phyloP scores from a whole-genome alignment of 2,797 vertebrate genomes.

The Sebastes elongatus region DNA sequence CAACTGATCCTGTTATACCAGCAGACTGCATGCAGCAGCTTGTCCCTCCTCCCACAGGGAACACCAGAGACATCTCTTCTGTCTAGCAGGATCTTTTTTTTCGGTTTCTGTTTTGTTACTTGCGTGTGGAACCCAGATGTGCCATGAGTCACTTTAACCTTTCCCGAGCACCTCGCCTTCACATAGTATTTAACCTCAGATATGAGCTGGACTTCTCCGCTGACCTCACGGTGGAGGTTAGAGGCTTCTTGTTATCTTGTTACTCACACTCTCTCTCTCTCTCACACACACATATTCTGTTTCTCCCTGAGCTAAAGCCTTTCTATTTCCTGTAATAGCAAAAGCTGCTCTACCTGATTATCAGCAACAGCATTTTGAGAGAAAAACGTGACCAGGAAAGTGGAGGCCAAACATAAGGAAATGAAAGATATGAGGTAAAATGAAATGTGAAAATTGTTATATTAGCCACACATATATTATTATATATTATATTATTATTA shows the following conservation, averaged over 20 bases:
- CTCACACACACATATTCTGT: neutral
- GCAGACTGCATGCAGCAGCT: neutral
- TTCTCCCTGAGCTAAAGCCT: neutral
- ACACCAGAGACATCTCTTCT: neutral
- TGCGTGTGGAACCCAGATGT: slow-evolving; percentile 59
- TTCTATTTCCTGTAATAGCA: neutral
- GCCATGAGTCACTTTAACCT: slow-evolving; percentile 60
- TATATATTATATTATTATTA: too few species aligned
- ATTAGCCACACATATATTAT: too few species aligned
- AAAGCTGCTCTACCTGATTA: neutral
- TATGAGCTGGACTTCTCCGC: slow-evolving; percentile 46
- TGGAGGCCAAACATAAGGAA: neutral
- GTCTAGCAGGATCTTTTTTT: neutral
- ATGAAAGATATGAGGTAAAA: slow-evolving; percentile 15
- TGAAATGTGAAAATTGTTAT: neutral
- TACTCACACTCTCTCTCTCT: neutral
- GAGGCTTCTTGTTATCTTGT: slow-evolving; percentile 51
- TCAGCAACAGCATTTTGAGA: slow-evolving; percentile 1
- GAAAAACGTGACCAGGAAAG: neutral
- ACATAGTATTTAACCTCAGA: slow-evolving; percentile 65
- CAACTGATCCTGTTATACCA: neutral
- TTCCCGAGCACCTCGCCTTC: slow-evolving; percentile 51
- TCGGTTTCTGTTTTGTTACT: neutral
- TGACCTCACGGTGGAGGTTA: slow-evolving; percentile 49
- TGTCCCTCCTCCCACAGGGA: neutral